Conservation (phyloP, 2,113 vertebrate genomes). For the Carassius auratus region DNA sequence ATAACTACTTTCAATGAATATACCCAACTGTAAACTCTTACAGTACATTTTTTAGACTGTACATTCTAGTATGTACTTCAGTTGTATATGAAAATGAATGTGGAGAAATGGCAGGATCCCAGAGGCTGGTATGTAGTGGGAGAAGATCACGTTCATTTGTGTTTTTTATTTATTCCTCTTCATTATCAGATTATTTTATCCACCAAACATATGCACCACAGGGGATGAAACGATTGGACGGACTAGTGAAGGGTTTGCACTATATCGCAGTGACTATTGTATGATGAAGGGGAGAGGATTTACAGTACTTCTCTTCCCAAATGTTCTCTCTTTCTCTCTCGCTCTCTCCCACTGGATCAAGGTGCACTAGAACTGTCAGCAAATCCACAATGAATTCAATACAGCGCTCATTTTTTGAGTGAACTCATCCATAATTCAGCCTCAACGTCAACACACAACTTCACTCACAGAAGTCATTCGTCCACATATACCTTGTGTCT, state of each 20-base stretch:
- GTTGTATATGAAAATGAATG: not conserved
- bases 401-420: conserved; percentile 65
- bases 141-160: not conserved
- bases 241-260: not conserved
- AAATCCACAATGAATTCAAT: conserved; percentile 66
- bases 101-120: not conserved
- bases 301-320: conserved; percentile 52
- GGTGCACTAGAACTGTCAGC: conserved; percentile 69
- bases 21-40: not conserved
- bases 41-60: not conserved
- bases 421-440: conserved; percentile 72
- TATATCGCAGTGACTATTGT: conserved; percentile 18
- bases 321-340: not conserved
- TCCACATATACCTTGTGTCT: conserved; percentile 58
- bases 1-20: not conserved
- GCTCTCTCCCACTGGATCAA: conserved; percentile 59
- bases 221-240: not conserved
- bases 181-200: conserved; percentile 7
- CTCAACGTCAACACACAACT: conserved; percentile 57
- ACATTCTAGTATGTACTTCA: not conserved
- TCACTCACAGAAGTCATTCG: too few species aligned
- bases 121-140: not conserved
- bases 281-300: conserved; percentile 33
- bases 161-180: not conserved
- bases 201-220: conserved; percentile 24